phyloP scores from a whole-genome alignment of 2,888 invertebrate genomes.

The Ctena decussata region DNA sequence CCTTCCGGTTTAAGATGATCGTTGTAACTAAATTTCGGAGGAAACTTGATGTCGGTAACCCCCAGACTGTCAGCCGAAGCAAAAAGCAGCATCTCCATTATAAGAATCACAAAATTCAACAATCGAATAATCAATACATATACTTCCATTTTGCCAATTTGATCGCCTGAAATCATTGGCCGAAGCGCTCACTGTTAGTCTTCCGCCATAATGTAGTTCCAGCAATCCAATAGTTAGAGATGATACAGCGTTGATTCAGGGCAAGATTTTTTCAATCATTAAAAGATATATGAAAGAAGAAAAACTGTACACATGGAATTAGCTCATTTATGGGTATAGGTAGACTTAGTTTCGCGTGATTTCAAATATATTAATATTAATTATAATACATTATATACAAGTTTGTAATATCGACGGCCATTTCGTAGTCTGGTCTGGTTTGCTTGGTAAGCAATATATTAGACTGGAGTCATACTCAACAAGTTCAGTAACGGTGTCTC shows the following conservation, averaged over 20 bases:
- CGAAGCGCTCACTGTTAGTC: not conserved
- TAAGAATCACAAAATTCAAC: slow-evolving; percentile 14
- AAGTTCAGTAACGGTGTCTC: no score
- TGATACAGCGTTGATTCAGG: not conserved
- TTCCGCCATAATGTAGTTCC: slow-evolving; percentile 11
- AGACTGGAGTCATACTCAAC: not conserved
- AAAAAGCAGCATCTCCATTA: slow-evolving; percentile 42
- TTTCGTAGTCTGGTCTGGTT: not conserved
- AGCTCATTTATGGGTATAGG: slow-evolving; percentile 4
- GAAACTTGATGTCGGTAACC: slow-evolving; percentile 40
- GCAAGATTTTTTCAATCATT: not conserved
- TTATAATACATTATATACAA: slow-evolving; percentile 12
- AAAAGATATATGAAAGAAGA: not conserved
- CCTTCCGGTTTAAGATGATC: slow-evolving; percentile 34
- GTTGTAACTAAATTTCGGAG: slow-evolving; percentile 45
- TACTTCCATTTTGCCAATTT: slow-evolving; percentile 36
- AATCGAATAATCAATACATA: slow-evolving; percentile 31
- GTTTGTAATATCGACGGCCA: not conserved
- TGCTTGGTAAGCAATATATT: not conserved
- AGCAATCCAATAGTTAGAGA: not conserved
- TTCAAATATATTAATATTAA: slow-evolving; percentile 12
- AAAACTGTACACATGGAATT: not conserved
- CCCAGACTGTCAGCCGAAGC: slow-evolving; percentile 45
- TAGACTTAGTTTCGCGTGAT: not conserved
- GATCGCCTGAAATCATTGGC: slow-evolving; percentile 2